Percentiles rank a stretch among this genome's conserved stretches.
phyloP scores from a whole-genome alignment of 2,888 invertebrate species.

The Dioctria rufipes region DNA sequence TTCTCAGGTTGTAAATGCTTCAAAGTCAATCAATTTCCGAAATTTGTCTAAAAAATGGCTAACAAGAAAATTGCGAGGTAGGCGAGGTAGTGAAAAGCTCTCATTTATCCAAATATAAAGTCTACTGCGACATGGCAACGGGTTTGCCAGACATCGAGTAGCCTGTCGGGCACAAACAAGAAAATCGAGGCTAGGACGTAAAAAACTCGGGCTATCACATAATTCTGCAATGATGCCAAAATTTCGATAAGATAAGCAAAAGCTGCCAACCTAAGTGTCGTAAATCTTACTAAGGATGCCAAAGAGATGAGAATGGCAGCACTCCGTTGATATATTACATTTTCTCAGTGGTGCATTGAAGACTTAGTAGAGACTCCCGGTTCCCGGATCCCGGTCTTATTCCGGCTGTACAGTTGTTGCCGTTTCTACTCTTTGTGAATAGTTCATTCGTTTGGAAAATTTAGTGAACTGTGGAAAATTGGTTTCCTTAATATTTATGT shows the following conservation, averaged over 20 bases:
- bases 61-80: not conserved
- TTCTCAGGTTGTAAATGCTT: slow-evolving; percentile 34
- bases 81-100: not conserved
- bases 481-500: slow-evolving; percentile 59
- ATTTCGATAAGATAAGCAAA: slow-evolving; percentile 71
- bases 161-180: slow-evolving; percentile 24
- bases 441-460: slow-evolving; percentile 57
- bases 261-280: slow-evolving; percentile 70
- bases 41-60: slow-evolving; percentile 2
- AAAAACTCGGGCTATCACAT: slow-evolving; percentile 41
- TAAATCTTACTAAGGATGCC: slow-evolving; percentile 71
- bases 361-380: not conserved
- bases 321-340: slow-evolving; percentile 40
- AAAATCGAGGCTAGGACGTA: slow-evolving; percentile 1
- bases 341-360: slow-evolving; percentile 49
- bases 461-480: slow-evolving; percentile 60
- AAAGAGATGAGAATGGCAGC: slow-evolving; percentile 61
- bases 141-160: slow-evolving; percentile 28
- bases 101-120: not conserved
- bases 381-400: slow-evolving; percentile 6
- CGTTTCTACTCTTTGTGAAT: slow-evolving; percentile 46
- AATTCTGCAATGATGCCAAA: slow-evolving; percentile 65
- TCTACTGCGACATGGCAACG: not conserved
- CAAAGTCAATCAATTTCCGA: slow-evolving; percentile 32
- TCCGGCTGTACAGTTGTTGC: slow-evolving; percentile 4